Conservation (phyloP, 2,797 vertebrate species). For the Takifugu ocellatus region DNA sequence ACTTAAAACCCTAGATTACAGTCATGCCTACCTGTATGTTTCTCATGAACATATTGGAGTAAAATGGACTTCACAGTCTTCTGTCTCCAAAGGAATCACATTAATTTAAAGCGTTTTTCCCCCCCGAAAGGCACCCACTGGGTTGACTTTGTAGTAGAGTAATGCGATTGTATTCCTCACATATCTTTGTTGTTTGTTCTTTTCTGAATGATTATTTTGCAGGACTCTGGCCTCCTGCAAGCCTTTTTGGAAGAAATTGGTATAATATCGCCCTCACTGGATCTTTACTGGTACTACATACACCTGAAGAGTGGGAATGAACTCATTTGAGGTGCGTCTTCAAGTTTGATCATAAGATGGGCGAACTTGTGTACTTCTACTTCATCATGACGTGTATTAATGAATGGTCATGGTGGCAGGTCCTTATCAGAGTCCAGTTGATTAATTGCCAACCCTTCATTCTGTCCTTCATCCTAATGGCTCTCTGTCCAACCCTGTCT, state of each 20-base stretch:
- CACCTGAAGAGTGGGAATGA: slow-evolving; percentile 22
- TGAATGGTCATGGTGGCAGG: slow-evolving; percentile 48
- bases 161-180: slow-evolving; percentile 12
- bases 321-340: slow-evolving; percentile 4
- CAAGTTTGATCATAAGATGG: slow-evolving; percentile 22
- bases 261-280: slow-evolving; percentile 54
- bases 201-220: slow-evolving; percentile 8
- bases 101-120: slow-evolving; percentile 28
- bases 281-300: slow-evolving; percentile 35
- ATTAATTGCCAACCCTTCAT: slow-evolving; percentile 70
- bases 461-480: slow-evolving; percentile 65
- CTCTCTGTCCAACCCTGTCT: slow-evolving; percentile 60
- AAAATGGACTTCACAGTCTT: slow-evolving; percentile 38
- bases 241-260: slow-evolving; percentile 5
- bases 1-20: slow-evolving; percentile 18
- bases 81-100: slow-evolving; percentile 39
- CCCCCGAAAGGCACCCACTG: slow-evolving; percentile 5
- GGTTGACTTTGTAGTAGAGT: slow-evolving; percentile 1
- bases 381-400: slow-evolving; percentile 62
- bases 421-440: slow-evolving; percentile 68
- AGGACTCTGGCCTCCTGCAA: slow-evolving; percentile 11
- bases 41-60: slow-evolving; percentile 36
- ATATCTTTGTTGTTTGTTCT: slow-evolving; percentile 9
- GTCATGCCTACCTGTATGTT: slow-evolving; percentile 9
- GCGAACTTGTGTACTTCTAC: slow-evolving; percentile 40